Evolutionary conservation across 2,888 invertebrate species (phyloP).

Genomic region (Euproctis similis): DNA sequence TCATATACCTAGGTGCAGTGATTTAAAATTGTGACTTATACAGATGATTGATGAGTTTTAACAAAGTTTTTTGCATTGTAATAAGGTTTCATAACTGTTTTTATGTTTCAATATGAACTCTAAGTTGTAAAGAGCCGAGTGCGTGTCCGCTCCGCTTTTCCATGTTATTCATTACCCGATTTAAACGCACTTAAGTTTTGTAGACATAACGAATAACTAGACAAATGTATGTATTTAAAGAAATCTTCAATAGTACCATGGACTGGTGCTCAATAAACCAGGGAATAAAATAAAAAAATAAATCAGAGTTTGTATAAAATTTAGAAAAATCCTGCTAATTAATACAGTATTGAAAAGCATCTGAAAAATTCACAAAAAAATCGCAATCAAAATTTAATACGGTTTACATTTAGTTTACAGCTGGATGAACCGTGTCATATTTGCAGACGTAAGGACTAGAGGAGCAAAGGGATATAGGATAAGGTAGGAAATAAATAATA

Average conservation of each 20-base stretch:
- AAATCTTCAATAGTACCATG: slow-evolving; percentile 1
- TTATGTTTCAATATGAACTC: too few relatives aligned
- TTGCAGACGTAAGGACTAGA: too few relatives aligned
- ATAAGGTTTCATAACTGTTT: too few relatives aligned
- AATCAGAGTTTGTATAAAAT: not conserved
- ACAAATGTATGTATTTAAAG: slow-evolving; percentile 1
- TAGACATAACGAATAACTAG: slow-evolving; percentile 6
- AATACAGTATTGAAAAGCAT: too few relatives aligned
- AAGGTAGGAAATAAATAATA: slow-evolving; percentile 24
- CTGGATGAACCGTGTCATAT: too few relatives aligned
- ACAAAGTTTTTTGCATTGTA: not conserved
- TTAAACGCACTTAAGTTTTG: slow-evolving; percentile 19
- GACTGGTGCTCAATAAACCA: slow-evolving; percentile 4
- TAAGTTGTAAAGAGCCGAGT: slow-evolving; percentile 22
- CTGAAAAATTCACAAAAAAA: slow-evolving; percentile 6
- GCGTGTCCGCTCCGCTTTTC: slow-evolving; percentile 61
- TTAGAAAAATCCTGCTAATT: slow-evolving; percentile 5
- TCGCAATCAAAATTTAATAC: slow-evolving; percentile 4
- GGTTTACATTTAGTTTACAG: too few relatives aligned
- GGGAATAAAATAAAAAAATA: not conserved
- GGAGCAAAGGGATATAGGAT: slow-evolving; percentile 23
- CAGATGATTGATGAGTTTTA: too few relatives aligned
- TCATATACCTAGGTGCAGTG: slow-evolving; percentile 2
- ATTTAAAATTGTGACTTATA: not conserved
- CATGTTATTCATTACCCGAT: slow-evolving; percentile 30